Percentiles rank a stretch among this genome's conserved stretches.
phyloP scores from a whole-genome alignment of 2,888 invertebrate genomes.

The Furcula furcula region DNA sequence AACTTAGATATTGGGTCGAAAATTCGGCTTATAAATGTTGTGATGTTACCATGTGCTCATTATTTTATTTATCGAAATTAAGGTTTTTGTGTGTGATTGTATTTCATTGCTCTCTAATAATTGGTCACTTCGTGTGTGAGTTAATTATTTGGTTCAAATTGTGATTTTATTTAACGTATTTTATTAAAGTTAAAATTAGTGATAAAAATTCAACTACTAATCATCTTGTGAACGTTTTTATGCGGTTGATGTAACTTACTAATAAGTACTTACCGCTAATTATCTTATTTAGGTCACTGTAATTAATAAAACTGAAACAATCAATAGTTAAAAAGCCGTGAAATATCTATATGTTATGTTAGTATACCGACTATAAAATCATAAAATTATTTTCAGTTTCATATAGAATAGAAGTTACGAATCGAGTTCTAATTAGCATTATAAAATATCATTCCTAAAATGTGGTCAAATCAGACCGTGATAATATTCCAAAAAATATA shows the following conservation, averaged over 20 bases:
- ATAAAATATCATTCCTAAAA: too few species aligned
- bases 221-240: neutral
- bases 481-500: too few species aligned
- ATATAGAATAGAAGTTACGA: too few species aligned
- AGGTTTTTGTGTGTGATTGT: conserved; percentile 28
- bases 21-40: conserved; percentile 29
- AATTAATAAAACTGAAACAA: too few species aligned
- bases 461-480: too few species aligned
- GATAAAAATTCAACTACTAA: neutral
- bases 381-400: too few species aligned
- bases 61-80: conserved; percentile 21
- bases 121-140: conserved; percentile 2
- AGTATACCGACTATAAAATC: too few species aligned
- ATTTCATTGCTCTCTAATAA: conserved; percentile 28
- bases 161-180: conserved; percentile 12
- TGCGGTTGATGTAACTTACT: neutral
- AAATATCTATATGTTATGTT: too few species aligned
- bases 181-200: neutral
- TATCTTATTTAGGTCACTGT: too few species aligned
- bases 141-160: neutral
- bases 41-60: conserved; percentile 19
- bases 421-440: too few species aligned
- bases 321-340: too few species aligned
- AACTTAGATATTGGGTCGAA: too few species aligned
- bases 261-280: neutral